phyloP scores from a whole-genome alignment of 2,888 invertebrate species.

The Sialis fuliginosa region DNA sequence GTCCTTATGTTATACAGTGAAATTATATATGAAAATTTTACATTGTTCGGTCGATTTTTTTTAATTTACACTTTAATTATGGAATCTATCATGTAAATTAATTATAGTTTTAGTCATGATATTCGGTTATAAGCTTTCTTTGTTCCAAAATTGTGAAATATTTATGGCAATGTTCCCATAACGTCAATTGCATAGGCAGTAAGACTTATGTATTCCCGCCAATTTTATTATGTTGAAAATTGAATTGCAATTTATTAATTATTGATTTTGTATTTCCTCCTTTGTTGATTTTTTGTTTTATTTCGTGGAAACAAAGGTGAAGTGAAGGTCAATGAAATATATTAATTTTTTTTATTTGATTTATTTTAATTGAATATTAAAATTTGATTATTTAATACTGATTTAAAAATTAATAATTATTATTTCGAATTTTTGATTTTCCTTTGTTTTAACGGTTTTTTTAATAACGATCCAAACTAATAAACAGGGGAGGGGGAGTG shows the following conservation, averaged over 20 bases:
- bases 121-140: constrained; percentile 11
- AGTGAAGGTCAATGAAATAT: constrained; percentile 3
- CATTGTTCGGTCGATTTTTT: constrained; percentile 2
- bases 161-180: constrained; percentile 3
- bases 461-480: too few relatives aligned
- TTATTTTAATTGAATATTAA: neutral
- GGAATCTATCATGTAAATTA: constrained; percentile 7
- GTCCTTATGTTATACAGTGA: constrained; percentile 10
- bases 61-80: neutral
- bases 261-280: neutral
- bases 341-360: constrained; percentile 1
- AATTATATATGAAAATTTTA: constrained; percentile 4
- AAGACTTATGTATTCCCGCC: constrained; percentile 4
- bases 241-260: neutral
- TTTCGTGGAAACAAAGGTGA: constrained; percentile 2
- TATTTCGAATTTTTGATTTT: too few relatives aligned
- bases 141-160: constrained; percentile 10
- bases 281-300: neutral
- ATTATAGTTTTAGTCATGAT: constrained; percentile 14
- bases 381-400: too few relatives aligned
- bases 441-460: too few relatives aligned
- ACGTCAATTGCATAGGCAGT: neutral
- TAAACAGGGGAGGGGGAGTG: too few relatives aligned
- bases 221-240: constrained; percentile 1
- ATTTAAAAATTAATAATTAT: too few relatives aligned